Evolutionary conservation across 1,140 invertebrate genomes (phyloP), one percentile per base, ranked within the genome.

Genomic region (Helicorthomorpha holstii): DNA sequence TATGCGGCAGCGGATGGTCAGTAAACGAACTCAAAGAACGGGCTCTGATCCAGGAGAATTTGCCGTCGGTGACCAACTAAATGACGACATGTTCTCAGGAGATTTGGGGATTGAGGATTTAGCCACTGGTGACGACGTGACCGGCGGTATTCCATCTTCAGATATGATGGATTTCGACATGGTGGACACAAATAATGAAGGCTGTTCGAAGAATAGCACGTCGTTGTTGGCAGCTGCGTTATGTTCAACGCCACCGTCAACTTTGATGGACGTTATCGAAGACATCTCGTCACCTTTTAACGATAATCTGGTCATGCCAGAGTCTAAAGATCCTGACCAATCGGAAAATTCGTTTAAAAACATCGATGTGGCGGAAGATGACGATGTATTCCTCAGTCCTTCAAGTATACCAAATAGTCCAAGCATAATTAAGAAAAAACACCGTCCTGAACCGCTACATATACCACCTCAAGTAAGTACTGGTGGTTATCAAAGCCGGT

Each of bases 311-410:
- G 41, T 24, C 19, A 27, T 47, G 19, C 16, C 42, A 23, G 51
- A 50, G 26, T 25, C 29, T 16, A 22, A 19, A 27, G 27, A 24
- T 1, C 24, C 34, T 22, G 27, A 12, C 1, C 16, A 21, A 2
- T 21, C 25, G 29, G 7, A 7, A 16, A 34, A 7, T 34, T 34
- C 29, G 16, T 7, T 34, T 34, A 7, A 7, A 34, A 34, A 34
- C 7, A 16, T 34, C 7, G 16, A 34, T 7, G 29, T 34, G 29
- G 29, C 75, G 53, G 76, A 79, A 59, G 72, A 73, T 51, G 75
- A 78, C 55, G 81, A 82, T 51, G 75, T 86, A 4, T 86, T 87
- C 63, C 68, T 85, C 48, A 85, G 81, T 69, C 83, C 83, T 0
- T 77, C 72, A 53, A 72, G 68, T 56, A 57, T 61, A n/a, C 59